These are phyloP conservation scores for Hemicordylus capensis DNA, from an alignment of 2,113 vertebrate species.

Conservation along the genomic window DNA sequence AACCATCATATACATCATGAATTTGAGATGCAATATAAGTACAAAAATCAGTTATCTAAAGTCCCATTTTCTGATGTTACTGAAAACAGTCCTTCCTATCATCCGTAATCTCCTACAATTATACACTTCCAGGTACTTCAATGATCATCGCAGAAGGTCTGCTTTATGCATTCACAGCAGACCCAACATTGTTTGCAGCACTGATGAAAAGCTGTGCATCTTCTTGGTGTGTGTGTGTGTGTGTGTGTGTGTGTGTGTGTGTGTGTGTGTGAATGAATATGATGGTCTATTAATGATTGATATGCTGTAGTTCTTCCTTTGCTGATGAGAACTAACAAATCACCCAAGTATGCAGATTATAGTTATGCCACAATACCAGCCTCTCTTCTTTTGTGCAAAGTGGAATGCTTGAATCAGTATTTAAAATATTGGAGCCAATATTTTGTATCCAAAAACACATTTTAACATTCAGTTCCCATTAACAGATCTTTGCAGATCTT, in stretches of 20 bases:
- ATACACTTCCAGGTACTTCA: not conserved
- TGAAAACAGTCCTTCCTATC: not conserved
- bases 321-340: not conserved
- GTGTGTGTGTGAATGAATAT: too few relatives aligned
- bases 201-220: too few relatives aligned
- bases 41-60: not conserved
- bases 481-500: slow-evolving; percentile 37
- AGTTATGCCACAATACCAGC: slow-evolving; percentile 1
- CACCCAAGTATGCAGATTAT: not conserved
- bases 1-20: not conserved
- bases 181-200: too few relatives aligned
- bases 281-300: slow-evolving; percentile 12
- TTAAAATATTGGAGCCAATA: not conserved
- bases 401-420: not conserved
- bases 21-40: not conserved
- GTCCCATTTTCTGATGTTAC: not conserved
- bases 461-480: slow-evolving; percentile 35
- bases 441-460: not conserved
- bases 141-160: not conserved
- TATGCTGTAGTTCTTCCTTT: not conserved
- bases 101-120: not conserved
- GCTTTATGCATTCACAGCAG: too few relatives aligned
- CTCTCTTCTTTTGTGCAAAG: not conserved
- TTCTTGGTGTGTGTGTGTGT: too few relatives aligned
- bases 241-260: too few relatives aligned